Evolutionary conservation across 2,888 invertebrate genomes (phyloP).

Genomic region (Aphelenchoides bicaudatus): DNA sequence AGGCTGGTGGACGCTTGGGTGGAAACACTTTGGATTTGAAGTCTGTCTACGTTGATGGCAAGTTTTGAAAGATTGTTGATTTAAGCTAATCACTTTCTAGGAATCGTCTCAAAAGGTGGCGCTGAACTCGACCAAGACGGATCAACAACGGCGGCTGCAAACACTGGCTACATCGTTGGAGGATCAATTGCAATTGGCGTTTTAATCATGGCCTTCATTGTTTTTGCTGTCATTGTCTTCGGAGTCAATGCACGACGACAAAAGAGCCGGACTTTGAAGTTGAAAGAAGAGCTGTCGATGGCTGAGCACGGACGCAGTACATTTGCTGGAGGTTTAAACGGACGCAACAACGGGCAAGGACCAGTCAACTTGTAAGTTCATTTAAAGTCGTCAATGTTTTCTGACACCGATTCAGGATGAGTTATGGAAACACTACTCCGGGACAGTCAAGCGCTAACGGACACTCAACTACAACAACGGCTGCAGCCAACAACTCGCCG

Average conservation of each 20-base stretch:
- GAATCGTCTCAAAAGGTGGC: constrained; percentile 27
- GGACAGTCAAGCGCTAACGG: not conserved
- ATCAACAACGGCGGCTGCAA: constrained; percentile 21
- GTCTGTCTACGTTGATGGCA: constrained; percentile 28
- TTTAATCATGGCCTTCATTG: constrained; percentile 32
- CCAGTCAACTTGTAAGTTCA: constrained; percentile 4
- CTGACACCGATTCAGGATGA: not conserved
- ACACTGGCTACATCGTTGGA: constrained; percentile 37
- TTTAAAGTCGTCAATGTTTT: not conserved
- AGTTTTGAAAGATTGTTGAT: not conserved
- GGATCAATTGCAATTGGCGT: constrained; percentile 37
- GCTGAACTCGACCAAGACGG: constrained; percentile 19
- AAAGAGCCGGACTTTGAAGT: constrained; percentile 31
- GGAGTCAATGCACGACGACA: constrained; percentile 34
- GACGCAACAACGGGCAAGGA: too few species aligned
- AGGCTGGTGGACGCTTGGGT: constrained; percentile 31
- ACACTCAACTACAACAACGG: too few species aligned
- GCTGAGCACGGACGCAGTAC: constrained; percentile 37
- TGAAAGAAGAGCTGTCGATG: constrained; percentile 38
- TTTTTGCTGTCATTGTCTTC: constrained; percentile 40
- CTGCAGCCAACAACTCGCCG: constrained; percentile 20
- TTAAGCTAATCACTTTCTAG: constrained; percentile 14
- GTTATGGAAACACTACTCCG: constrained; percentile 4
- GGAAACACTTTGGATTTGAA: constrained; percentile 35
- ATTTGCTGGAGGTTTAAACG: too few species aligned